Evolutionary conservation across 1,140 invertebrate species (phyloP).

Genomic region (Aradophagus sp.): DNA sequence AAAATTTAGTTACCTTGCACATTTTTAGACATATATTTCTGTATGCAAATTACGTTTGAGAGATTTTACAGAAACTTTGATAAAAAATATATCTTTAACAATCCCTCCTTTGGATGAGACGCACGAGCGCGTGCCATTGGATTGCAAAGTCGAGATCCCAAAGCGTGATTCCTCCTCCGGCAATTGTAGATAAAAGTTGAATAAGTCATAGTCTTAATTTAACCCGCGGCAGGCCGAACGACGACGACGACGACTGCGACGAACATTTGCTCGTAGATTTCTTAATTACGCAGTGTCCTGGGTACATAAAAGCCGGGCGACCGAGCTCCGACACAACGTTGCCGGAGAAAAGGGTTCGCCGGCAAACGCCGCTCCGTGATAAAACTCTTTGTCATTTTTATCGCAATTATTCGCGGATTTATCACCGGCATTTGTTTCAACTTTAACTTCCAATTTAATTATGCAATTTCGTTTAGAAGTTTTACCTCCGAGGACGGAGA

Average conservation of each 20-base stretch:
- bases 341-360: slow-evolving; percentile 63
- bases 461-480: slow-evolving; percentile 14
- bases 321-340: slow-evolving; percentile 35
- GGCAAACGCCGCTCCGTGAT: slow-evolving; percentile 56
- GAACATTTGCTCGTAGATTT: slow-evolving; percentile 68
- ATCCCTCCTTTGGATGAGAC: too few relatives aligned
- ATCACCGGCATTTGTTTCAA: slow-evolving; percentile 59
- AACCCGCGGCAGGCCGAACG: slow-evolving; percentile 60
- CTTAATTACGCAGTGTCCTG: slow-evolving; percentile 69
- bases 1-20: too few relatives aligned
- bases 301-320: slow-evolving; percentile 40
- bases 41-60: too few relatives aligned
- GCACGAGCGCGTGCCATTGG: slow-evolving; percentile 47
- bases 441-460: slow-evolving; percentile 39
- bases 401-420: slow-evolving; percentile 73
- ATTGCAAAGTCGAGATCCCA: slow-evolving; percentile 53
- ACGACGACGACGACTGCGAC: slow-evolving; percentile 58
- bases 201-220: slow-evolving; percentile 76
- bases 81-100: too few relatives aligned
- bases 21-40: too few relatives aligned
- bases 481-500: too few relatives aligned
- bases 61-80: too few relatives aligned
- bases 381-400: slow-evolving; percentile 72
- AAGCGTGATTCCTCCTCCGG: slow-evolving; percentile 64
- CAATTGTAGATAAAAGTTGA: slow-evolving; percentile 75